Evolutionary conservation across 2,113 vertebrate species (phyloP), one percentile per base, ranked within the genome.

Genomic region (Puffinus mauretanicus): DNA sequence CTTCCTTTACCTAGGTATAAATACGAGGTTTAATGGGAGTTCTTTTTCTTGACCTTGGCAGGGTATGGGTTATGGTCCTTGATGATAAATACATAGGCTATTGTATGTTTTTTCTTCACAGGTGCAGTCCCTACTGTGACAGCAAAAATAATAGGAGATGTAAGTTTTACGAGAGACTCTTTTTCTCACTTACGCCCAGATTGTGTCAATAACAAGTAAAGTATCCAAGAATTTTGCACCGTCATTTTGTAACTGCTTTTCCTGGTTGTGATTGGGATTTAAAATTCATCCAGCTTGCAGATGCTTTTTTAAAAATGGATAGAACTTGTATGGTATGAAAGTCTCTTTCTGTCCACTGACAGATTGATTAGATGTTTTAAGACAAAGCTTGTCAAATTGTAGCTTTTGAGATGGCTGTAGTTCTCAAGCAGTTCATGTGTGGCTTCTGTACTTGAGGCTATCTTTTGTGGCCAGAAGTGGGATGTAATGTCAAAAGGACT

Each of bases 81-180:
- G 91, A 75, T 94, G 72, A 76, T 88, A 75, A 89, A 52, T 86
- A 86, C 94, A 77, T 70, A 72, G 54, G 24, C 73, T 96, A 77
- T 80, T 96, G 15, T 97, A 19, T 88, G 70, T 47, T 90, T 82
- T 87, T 67, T 46, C 86, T 97, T 97, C 94, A 73, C 95, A 99
- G 99, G 99, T 97, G 98, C 99, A 88, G 98, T 99, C 92, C 99
- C 99, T 82, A 98, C 99, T 88, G 97, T 98, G 93, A 99, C 99
- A 86, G 98, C 98, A 61, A 99, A 99, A 98, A 99, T 99, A 97
- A 98, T 99, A 76, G 99, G 99, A 77, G 99, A 99, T 95, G 99
- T 99, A 99, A 98, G 99, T 99, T 96, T 94, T 94, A 72, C 10
- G 1, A 88, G 58, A 91, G 55, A 80, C 38, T 58, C 61, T 91